phyloP scores from a whole-genome alignment of 2,888 invertebrate genomes.

The Plemyria rubiginata region DNA sequence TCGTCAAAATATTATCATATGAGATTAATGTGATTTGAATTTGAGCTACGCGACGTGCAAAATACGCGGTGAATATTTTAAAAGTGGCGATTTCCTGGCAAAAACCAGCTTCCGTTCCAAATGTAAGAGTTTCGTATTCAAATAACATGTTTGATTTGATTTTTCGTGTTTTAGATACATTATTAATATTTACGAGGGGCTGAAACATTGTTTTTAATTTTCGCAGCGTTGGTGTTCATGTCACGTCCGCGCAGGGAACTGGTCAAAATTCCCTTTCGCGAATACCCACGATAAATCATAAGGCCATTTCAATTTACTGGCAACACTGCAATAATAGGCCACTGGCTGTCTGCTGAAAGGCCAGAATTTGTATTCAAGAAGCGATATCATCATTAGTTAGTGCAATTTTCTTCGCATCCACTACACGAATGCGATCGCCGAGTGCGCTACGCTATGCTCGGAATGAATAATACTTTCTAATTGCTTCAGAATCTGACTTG shows the following conservation, averaged over 20 bases:
- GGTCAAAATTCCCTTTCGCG: constrained; percentile 73
- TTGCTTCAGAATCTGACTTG: constrained; percentile 67
- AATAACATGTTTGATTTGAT: constrained; percentile 39
- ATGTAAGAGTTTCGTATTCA: constrained; percentile 32
- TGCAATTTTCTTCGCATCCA: constrained; percentile 80
- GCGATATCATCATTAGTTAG: constrained; percentile 81
- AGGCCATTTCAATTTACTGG: constrained; percentile 79
- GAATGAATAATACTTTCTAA: constrained; percentile 75
- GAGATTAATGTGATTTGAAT: constrained; percentile 55
- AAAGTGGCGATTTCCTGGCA: constrained; percentile 39
- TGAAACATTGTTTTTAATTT: constrained; percentile 34
- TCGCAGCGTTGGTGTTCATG: constrained; percentile 59
- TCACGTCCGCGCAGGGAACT: constrained; percentile 70
- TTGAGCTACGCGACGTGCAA: constrained; percentile 40
- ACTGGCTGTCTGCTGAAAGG: constrained; percentile 73
- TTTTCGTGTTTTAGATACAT: constrained; percentile 35
- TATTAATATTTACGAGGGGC: constrained; percentile 44
- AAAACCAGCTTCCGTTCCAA: constrained; percentile 34
- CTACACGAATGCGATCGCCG: constrained; percentile 69
- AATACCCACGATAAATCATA: constrained; percentile 80
- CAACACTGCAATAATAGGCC: constrained; percentile 74
- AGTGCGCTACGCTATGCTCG: constrained; percentile 54
- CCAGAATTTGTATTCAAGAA: constrained; percentile 80
- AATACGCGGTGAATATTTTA: constrained; percentile 49
- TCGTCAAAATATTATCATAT: constrained; percentile 60